Percentiles rank a stretch among this genome's conserved stretches.
phyloP scores from a whole-genome alignment of 2,888 invertebrate species.

The Trachelus stipa region DNA sequence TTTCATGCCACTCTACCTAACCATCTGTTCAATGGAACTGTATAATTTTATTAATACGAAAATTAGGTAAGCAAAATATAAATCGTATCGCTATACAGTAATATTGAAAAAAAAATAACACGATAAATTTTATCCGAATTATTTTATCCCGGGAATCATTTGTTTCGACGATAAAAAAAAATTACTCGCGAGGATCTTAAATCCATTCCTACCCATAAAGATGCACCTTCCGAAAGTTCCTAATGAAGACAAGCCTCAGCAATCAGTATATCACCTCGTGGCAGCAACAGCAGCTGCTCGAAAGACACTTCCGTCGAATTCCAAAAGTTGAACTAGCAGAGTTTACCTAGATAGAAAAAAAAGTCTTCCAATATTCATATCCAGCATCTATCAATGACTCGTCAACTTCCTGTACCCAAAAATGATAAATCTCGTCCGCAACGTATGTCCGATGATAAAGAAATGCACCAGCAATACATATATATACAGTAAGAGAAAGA shows the following conservation, averaged over 20 bases:
- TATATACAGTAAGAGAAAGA: not conserved
- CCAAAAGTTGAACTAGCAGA: not conserved
- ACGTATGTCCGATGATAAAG: not conserved
- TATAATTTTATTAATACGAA: not conserved
- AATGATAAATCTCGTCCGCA: not conserved
- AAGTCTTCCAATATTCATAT: not conserved
- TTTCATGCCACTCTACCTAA: not conserved
- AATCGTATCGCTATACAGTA: not conserved
- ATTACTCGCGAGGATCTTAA: not conserved
- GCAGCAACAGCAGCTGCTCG: not conserved
- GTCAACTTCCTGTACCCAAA: not conserved
- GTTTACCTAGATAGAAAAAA: not conserved
- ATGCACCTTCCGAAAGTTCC: not conserved
- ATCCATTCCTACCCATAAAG: conserved; percentile 1
- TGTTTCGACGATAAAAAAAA: not conserved
- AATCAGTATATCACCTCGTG: not conserved
- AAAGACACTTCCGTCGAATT: not conserved
- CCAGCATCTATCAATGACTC: not conserved
- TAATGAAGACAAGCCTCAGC: conserved; percentile 6
- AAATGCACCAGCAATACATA: not conserved
- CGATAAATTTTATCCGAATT: conserved; percentile 1
- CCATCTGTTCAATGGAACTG: not conserved
- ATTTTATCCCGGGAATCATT: not conserved
- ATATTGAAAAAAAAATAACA: not conserved
- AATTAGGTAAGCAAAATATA: not conserved